phyloP scores from a whole-genome alignment of 2,113 vertebrate genomes.

The Columba janthina region DNA sequence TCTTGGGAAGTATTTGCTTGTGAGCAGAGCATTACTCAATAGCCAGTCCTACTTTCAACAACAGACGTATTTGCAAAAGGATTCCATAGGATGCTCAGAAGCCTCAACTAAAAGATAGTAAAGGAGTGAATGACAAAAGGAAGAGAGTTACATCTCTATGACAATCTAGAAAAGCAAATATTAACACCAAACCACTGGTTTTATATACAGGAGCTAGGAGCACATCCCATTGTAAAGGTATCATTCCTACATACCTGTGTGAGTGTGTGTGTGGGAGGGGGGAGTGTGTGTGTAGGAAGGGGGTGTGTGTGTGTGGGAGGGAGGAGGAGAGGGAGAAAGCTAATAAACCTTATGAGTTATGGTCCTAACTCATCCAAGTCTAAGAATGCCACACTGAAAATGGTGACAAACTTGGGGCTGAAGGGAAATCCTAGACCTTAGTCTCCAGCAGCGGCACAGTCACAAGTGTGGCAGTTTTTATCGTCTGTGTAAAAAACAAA shows the following conservation, averaged over 20 bases:
- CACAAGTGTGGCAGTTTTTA: background rate
- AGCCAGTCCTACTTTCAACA: background rate
- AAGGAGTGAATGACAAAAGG: background rate
- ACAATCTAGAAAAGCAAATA: background rate
- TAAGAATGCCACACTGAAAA: background rate
- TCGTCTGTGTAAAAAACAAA: background rate
- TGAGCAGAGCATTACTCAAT: background rate
- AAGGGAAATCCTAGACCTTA: background rate
- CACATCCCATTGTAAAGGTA: background rate
- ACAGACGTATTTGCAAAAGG: background rate
- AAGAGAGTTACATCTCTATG: background rate
- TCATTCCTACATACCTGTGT: rapidly evolving
- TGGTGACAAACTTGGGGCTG: background rate
- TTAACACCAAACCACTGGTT: rapidly evolving
- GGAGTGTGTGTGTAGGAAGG: too few species aligned
- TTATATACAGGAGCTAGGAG: background rate
- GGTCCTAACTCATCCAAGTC: background rate
- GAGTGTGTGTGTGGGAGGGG: too few species aligned
- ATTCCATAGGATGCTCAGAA: background rate
- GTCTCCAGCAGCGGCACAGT: background rate
- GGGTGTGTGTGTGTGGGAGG: rapidly evolving
- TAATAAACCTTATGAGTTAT: rapidly evolving
- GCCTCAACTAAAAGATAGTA: background rate
- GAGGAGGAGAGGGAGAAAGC: background rate
- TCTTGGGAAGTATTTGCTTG: background rate